A percentile compares a stretch with the other conserved stretches of the same genome.
Conservation (phyloP, 2,888 invertebrate species). For the Blastobasis adustella region DNA sequence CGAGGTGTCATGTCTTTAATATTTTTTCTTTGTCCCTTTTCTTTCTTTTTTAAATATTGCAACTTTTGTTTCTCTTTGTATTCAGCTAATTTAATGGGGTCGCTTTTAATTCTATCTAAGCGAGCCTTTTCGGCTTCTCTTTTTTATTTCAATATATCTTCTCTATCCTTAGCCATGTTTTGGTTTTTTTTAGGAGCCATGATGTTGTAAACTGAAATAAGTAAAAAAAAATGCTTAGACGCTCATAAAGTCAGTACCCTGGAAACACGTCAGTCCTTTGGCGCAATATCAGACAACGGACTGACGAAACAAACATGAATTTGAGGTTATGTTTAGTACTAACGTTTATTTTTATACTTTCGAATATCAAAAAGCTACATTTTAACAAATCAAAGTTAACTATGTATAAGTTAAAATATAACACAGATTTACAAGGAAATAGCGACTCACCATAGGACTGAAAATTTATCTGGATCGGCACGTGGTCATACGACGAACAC, state of each 20-base stretch:
- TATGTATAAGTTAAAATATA: no score
- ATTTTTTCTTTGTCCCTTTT: constrained; percentile 10
- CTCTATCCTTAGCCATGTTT: constrained; percentile 8
- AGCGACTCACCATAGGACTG: no score
- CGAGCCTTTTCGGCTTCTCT: constrained; percentile 10
- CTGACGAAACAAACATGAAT: constrained; percentile 10
- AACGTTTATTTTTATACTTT: no score
- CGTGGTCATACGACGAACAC: no score
- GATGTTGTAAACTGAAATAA: constrained; percentile 7
- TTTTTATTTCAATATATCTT: constrained; percentile 6
- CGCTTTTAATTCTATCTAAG: constrained; percentile 10
- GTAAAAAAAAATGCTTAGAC: constrained; percentile 12
- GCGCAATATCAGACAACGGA: constrained; percentile 10
- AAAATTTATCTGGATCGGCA: no score
- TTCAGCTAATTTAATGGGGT: constrained; percentile 8
- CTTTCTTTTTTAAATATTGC: constrained; percentile 9
- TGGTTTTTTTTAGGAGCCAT: constrained; percentile 11
- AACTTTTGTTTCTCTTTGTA: constrained; percentile 10
- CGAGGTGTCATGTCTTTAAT: constrained; percentile 12
- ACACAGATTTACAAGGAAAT: no score
- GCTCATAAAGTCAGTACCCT: constrained; percentile 7
- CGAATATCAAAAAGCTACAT: no score
- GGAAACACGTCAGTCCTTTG: constrained; percentile 10
- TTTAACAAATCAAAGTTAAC: no score
- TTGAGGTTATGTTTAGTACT: no score